phyloP scores from a whole-genome alignment of 1,140 invertebrate species.

The Cryptotermes secundus region DNA sequence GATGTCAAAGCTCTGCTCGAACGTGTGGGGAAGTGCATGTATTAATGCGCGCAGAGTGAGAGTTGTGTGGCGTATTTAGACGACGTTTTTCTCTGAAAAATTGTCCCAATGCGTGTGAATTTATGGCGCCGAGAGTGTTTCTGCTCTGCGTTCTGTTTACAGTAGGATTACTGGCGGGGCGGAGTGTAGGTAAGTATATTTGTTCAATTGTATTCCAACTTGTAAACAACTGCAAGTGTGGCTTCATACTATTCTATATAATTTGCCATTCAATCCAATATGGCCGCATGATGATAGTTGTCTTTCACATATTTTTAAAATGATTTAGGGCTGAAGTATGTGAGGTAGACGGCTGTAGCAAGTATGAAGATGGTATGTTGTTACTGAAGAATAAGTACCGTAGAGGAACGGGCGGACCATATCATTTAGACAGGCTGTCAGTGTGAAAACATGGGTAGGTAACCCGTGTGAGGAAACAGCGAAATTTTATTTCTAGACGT shows the following conservation, averaged over 20 bases:
- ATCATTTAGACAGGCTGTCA: not conserved
- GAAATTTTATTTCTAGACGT: not conserved
- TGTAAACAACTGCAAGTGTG: constrained; percentile 26
- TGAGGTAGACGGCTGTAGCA: not conserved
- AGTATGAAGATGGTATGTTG: not conserved
- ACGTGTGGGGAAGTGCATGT: constrained; percentile 32
- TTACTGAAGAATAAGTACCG: not conserved
- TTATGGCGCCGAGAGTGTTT: constrained; percentile 44
- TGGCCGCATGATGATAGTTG: constrained; percentile 8
- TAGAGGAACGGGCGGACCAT: not conserved
- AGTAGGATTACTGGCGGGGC: constrained; percentile 40
- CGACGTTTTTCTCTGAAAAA: constrained; percentile 40
- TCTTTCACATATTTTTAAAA: not conserved
- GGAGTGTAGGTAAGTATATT: constrained; percentile 39
- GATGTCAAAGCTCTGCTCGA: constrained; percentile 22
- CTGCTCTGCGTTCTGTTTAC: constrained; percentile 43
- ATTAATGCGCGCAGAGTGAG: constrained; percentile 37
- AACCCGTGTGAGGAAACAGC: not conserved
- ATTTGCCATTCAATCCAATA: constrained; percentile 26
- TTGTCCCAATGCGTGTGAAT: constrained; percentile 44
- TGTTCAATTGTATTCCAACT: not conserved
- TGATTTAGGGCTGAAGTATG: not conserved
- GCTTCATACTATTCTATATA: constrained; percentile 23
- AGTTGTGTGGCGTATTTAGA: constrained; percentile 38
- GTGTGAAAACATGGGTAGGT: not conserved